phyloP scores from a whole-genome alignment of 2,113 vertebrate genomes.

The Cyanistes caeruleus region DNA sequence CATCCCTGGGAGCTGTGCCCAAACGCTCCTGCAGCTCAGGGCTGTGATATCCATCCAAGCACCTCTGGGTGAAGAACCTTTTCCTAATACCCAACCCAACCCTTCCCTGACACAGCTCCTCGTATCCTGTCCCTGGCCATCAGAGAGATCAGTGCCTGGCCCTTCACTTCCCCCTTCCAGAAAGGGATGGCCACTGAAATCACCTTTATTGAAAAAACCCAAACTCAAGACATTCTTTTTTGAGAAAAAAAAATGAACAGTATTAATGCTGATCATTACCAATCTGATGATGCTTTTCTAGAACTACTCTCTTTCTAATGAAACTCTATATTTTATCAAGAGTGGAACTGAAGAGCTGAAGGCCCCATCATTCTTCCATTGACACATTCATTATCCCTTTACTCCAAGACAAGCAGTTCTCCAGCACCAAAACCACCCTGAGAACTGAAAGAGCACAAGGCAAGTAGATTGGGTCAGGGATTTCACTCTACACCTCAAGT shows the following conservation, averaged over 20 bases:
- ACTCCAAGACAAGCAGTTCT: neutral
- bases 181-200: neutral
- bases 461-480: neutral
- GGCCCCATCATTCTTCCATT: neutral
- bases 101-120: neutral
- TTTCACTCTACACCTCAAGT: neutral
- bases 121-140: fast-evolving
- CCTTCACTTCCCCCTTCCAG: neutral
- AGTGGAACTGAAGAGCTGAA: neutral
- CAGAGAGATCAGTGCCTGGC: neutral
- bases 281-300: neutral
- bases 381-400: neutral
- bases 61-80: neutral
- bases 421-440: neutral
- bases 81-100: too few species aligned
- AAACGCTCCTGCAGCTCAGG: fast-evolving
- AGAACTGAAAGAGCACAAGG: neutral
- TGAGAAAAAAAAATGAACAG: neutral
- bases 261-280: neutral
- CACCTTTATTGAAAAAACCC: neutral
- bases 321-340: neutral
- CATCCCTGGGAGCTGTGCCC: fast-evolving
- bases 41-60: fast-evolving
- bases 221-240: neutral
- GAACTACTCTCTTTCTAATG: neutral